Evolutionary conservation across 2,113 vertebrate species (phyloP).

Genomic region (Lepidothrix coronata): DNA sequence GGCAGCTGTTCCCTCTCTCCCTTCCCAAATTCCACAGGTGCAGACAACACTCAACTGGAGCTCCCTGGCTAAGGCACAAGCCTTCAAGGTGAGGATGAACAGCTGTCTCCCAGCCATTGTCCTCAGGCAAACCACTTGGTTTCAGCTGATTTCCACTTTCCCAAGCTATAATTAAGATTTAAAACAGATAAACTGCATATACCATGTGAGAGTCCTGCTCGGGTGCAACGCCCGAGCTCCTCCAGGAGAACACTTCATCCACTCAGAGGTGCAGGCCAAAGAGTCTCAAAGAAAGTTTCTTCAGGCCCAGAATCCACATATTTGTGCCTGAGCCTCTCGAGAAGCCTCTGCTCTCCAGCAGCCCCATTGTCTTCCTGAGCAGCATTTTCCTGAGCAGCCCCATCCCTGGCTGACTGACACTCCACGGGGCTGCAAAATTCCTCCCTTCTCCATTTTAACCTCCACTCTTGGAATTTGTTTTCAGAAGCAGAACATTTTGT

Average conservation of each 20-base stretch:
- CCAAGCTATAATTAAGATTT: background rate
- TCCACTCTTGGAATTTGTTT: background rate
- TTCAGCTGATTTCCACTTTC: background rate
- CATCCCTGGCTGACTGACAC: background rate
- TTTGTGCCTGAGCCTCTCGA: background rate
- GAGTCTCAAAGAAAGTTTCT: background rate
- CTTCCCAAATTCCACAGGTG: background rate
- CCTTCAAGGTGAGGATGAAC: background rate
- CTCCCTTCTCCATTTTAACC: background rate
- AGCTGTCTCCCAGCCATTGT: background rate
- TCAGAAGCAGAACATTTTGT: constrained; percentile 1
- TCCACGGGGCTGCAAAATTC: background rate
- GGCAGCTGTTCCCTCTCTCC: background rate
- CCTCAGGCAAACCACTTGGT: background rate
- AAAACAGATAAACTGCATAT: background rate
- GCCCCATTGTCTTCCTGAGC: background rate
- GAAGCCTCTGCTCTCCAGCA: background rate
- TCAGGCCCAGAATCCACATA: background rate
- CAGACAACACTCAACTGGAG: background rate
- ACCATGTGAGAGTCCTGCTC: background rate
- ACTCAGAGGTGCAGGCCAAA: background rate
- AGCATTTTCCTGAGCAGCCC: background rate
- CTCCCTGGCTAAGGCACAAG: background rate
- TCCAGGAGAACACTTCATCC: background rate
- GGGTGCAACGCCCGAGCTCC: background rate